phyloP scores from a whole-genome alignment of 2,888 invertebrate genomes.

The Polyommatus icarus region DNA sequence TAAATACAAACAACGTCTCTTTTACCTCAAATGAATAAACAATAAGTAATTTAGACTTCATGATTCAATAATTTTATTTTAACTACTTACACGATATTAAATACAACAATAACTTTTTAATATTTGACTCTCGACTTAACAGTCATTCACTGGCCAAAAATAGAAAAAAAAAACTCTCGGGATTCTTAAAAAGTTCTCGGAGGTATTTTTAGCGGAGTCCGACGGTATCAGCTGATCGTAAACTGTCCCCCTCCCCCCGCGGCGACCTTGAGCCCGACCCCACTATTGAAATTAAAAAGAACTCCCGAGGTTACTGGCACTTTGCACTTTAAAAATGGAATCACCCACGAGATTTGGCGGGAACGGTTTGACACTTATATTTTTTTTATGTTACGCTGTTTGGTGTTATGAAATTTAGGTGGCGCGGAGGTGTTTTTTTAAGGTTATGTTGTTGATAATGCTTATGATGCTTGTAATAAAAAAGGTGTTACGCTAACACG shows the following conservation, averaged over 20 bases:
- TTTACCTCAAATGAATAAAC: background rate
- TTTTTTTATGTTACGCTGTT: constrained; percentile 29
- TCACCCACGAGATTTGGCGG: constrained; percentile 44
- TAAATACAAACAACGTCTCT: background rate
- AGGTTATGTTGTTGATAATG: background rate
- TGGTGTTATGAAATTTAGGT: background rate
- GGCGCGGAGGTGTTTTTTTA: background rate
- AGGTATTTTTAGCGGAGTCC: constrained; percentile 49
- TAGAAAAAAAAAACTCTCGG: constrained; percentile 34
- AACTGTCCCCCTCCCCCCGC: constrained; percentile 70
- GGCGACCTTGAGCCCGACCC: constrained; percentile 74
- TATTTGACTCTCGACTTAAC: background rate
- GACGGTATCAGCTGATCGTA: constrained; percentile 72
- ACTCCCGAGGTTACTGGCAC: constrained; percentile 75
- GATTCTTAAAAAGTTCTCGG: constrained; percentile 22
- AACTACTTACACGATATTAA: background rate
- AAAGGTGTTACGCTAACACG: no score
- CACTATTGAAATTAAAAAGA: constrained; percentile 79
- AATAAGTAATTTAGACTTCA: background rate
- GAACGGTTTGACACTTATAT: constrained; percentile 36
- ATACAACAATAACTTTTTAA: background rate
- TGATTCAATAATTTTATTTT: background rate
- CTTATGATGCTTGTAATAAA: background rate
- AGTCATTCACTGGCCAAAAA: background rate
- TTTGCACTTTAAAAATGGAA: constrained; percentile 74